These are phyloP conservation scores for Stegastes partitus DNA, from an alignment of 2,113 vertebrate genomes.

Conservation along the genomic window DNA sequence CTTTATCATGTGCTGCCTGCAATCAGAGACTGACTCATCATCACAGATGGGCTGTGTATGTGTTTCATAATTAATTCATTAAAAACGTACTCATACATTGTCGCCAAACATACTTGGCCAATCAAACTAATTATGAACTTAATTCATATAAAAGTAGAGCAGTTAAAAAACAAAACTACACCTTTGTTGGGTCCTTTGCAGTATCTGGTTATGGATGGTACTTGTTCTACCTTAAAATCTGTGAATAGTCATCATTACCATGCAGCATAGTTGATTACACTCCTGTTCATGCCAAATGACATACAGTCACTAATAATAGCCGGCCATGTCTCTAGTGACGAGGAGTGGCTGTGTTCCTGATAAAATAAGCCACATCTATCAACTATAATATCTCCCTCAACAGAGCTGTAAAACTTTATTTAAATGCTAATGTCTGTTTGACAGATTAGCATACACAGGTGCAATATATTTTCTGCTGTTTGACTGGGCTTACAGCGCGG, in stretches of 20 bases:
- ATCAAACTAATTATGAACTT: not conserved
- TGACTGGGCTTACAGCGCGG: slow-evolving; percentile 50
- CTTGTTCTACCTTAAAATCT: not conserved
- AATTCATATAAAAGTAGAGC: no score
- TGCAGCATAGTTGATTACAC: slow-evolving; percentile 1
- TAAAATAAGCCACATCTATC: slow-evolving; percentile 69
- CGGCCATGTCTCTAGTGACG: slow-evolving; percentile 18
- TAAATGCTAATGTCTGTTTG: slow-evolving; percentile 78
- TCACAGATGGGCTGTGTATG: no score
- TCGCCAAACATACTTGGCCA: not conserved
- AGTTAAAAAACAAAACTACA: not conserved
- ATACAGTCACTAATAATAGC: slow-evolving; percentile 24
- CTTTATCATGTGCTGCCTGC: no score
- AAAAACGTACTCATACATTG: not conserved
- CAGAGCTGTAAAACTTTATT: slow-evolving; percentile 71
- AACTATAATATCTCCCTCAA: slow-evolving; percentile 58
- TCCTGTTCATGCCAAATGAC: slow-evolving; percentile 15
- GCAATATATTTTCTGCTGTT: slow-evolving; percentile 35
- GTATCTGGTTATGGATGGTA: no score
- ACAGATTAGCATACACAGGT: slow-evolving; percentile 55
- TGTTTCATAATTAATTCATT: no score
- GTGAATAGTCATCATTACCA: not conserved
- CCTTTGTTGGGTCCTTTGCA: no score
- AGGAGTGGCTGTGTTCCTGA: slow-evolving; percentile 44
- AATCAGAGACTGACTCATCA: no score